phyloP scores from a whole-genome alignment of 2,797 vertebrate species.

The Anableps anableps region DNA sequence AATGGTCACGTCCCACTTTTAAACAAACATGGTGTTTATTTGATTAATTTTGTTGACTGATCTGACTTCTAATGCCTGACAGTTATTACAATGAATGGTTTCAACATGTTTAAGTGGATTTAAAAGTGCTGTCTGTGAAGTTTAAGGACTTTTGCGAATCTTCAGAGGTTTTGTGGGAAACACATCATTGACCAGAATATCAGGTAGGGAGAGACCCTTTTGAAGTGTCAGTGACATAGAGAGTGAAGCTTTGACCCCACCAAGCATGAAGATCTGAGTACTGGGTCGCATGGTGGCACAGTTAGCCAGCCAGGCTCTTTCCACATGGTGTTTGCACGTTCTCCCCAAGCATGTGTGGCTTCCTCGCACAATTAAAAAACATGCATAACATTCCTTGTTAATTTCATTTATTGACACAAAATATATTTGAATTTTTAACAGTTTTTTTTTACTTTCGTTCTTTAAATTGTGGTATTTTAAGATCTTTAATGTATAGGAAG shows the following conservation, averaged over 20 bases:
- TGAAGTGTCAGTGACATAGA: not conserved
- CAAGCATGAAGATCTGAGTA: not conserved
- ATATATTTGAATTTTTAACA: not conserved
- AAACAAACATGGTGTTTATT: not conserved
- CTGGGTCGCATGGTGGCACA: no score
- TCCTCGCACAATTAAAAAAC: not conserved
- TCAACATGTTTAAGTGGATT: not conserved
- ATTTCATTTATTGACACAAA: not conserved
- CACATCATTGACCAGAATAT: not conserved
- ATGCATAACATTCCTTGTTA: not conserved
- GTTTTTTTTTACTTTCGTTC: not conserved
- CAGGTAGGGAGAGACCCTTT: not conserved
- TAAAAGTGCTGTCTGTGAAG: not conserved
- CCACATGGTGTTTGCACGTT: not conserved
- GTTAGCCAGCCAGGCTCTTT: no score
- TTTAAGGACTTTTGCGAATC: not conserved
- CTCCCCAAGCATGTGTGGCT: not conserved
- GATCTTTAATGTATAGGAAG: not conserved
- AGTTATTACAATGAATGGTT: not conserved
- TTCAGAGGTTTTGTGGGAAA: not conserved
- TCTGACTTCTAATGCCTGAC: not conserved
- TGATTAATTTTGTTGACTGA: not conserved
- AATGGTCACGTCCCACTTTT: not conserved
- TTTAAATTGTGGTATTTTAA: not conserved
- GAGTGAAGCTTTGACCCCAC: not conserved